phyloP scores from a whole-genome alignment of 2,888 invertebrate species.

The Apeira syringaria region DNA sequence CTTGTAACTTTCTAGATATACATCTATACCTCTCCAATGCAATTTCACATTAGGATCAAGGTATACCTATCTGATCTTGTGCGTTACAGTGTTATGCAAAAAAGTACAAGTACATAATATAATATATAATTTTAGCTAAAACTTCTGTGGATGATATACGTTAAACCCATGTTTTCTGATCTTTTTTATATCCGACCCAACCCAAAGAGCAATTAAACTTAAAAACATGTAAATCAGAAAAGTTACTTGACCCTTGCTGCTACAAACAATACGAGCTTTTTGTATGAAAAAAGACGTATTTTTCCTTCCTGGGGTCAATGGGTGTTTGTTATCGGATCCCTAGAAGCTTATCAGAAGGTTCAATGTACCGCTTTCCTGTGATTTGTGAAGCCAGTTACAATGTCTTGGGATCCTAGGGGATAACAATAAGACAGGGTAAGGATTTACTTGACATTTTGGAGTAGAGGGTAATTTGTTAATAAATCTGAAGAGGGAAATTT shows the following conservation, averaged over 20 bases:
- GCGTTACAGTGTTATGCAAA: too few relatives aligned
- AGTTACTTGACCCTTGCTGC: slow-evolving; percentile 4
- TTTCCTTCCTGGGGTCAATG: background rate
- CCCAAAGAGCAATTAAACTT: slow-evolving; percentile 1
- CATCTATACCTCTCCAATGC: too few relatives aligned
- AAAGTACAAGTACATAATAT: too few relatives aligned
- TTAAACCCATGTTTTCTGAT: too few relatives aligned
- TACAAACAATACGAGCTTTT: slow-evolving; percentile 1
- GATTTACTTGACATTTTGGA: slow-evolving; percentile 1
- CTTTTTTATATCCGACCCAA: background rate
- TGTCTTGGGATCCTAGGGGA: slow-evolving; percentile 9
- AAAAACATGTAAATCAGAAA: slow-evolving; percentile 4
- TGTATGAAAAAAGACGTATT: background rate
- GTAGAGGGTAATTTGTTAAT: background rate
- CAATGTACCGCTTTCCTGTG: background rate
- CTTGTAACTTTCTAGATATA: too few relatives aligned
- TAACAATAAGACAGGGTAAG: background rate
- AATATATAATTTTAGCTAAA: too few relatives aligned
- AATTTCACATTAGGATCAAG: too few relatives aligned
- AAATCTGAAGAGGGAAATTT: too few relatives aligned
- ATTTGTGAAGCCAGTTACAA: slow-evolving; percentile 1
- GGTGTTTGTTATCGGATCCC: background rate
- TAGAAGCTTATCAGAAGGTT: background rate
- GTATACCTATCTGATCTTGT: too few relatives aligned
- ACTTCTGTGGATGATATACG: too few relatives aligned